Conservation (phyloP, 2,888 invertebrate genomes). For the Leptinotarsa juncta region DNA sequence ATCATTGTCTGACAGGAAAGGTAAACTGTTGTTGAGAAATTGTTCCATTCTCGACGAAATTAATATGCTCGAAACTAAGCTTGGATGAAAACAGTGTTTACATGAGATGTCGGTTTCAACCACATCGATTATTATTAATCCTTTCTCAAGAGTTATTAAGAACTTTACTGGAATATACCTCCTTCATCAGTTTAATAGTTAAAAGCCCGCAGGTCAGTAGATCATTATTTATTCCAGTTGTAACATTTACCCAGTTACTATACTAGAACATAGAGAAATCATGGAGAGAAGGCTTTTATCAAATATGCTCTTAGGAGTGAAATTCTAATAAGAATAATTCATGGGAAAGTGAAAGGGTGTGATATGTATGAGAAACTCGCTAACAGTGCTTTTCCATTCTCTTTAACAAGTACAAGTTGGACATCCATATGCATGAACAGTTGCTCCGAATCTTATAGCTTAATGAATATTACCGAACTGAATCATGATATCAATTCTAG, state of each 20-base stretch:
- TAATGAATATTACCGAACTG: too few species aligned
- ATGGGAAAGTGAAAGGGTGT: neutral
- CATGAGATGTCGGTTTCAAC: neutral
- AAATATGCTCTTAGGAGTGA: neutral
- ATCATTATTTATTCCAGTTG: neutral
- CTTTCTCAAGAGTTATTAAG: neutral
- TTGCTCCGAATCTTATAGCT: too few species aligned
- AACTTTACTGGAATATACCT: too few species aligned
- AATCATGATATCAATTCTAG: too few species aligned
- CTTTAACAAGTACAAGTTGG: neutral
- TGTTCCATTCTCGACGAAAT: neutral
- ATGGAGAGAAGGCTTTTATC: neutral
- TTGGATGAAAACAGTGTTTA: neutral
- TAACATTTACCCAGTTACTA: neutral
- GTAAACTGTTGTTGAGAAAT: neutral
- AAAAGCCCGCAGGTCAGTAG: neutral
- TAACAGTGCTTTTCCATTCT: neutral
- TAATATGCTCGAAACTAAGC: neutral
- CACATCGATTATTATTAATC: neutral
- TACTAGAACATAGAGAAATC: neutral
- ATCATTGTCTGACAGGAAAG: too few species aligned
- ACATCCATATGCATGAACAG: neutral
- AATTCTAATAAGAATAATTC: slow-evolving; percentile 4
- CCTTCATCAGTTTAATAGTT: too few species aligned
- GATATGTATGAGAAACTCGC: neutral